Evolutionary conservation across 2,888 invertebrate genomes (phyloP), one percentile per base, ranked within the genome.

Genomic region (Hetaerina titia): DNA sequence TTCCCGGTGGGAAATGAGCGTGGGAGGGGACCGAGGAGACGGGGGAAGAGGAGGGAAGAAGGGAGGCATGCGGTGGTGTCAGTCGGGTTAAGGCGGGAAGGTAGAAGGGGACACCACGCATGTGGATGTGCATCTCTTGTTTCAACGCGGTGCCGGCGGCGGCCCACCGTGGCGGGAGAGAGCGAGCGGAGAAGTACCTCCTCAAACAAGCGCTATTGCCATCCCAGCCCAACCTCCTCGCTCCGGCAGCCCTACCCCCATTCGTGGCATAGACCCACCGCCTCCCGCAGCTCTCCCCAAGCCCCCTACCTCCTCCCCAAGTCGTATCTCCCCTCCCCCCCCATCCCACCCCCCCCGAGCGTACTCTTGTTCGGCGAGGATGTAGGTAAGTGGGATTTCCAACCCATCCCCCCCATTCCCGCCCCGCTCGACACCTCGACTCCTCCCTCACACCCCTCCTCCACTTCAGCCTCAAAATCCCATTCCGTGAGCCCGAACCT

Each of bases 371-470:
- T 92, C 92, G 45, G 45, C 69, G 64, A 69, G 92, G 92, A 92
- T 92, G 92, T 92, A 92, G 92, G 92, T 92, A 92, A 92, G 92
- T 92, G 92, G 92, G 92, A 92, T 92, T 60, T 64, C 90, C 25
- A 57, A 57, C 58, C n/a, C 45, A 56, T 56, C 89, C 89, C 22
- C 57, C 56, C n/a, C 22, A n/a, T 17, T 56, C 88, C 88, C 88
- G 45, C 56, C 88, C 56, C 88, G 19, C 15, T 56, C 88, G 22
- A 25, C 22, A 17, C n/a, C 81, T 13, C n/a, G 11, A 13, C 58
- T 60, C 17, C 8, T 45, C 25, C 92, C 45, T 45, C 45, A 45
- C 81, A 25, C 22, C 81, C n/a, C 81, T 13, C n/a, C 31, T n/a
- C 58, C 90, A 15, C 8, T 45, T 56, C 92, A 92, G 92, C 92